Conservation (phyloP, 2,113 vertebrate genomes). For the Cromileptes altivelis region DNA sequence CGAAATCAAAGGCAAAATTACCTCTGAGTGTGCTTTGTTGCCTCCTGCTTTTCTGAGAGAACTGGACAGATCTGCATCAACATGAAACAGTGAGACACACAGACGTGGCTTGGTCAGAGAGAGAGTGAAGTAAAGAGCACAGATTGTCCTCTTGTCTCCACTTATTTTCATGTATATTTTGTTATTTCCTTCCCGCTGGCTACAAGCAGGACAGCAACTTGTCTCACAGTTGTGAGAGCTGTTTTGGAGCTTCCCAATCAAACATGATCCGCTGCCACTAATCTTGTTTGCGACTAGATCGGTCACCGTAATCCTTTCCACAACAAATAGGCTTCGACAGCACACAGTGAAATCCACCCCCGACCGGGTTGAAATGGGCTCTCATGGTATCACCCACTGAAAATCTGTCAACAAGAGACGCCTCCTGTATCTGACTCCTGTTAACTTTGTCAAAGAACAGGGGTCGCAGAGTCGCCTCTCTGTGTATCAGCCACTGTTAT, state of each 20-base stretch:
- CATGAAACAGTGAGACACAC: neutral
- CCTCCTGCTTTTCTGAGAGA: conserved; percentile 18
- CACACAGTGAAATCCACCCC: conserved; percentile 67
- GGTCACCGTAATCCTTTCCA: conserved; percentile 78
- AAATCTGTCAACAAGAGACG: conserved; percentile 43
- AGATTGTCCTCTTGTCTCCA: conserved; percentile 18
- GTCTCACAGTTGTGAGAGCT: conserved; percentile 68
- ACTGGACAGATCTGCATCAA: neutral
- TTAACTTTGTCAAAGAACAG: conserved; percentile 20
- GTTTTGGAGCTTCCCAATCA: conserved; percentile 81
- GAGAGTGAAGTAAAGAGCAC: neutral
- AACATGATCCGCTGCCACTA: conserved; percentile 81
- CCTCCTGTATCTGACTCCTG: conserved; percentile 2
- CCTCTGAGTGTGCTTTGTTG: conserved; percentile 27
- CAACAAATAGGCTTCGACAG: conserved; percentile 70
- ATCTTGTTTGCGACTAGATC: conserved; percentile 84
- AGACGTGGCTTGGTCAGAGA: neutral
- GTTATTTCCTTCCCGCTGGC: conserved; percentile 23
- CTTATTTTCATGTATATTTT: conserved; percentile 42
- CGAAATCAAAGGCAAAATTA: conserved; percentile 50
- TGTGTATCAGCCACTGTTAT: neutral
- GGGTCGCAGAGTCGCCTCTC: neutral
- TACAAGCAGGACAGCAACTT: conserved; percentile 58
- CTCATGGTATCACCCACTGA: conserved; percentile 20
- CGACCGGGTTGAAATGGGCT: conserved; percentile 43